Evolutionary conservation across 2,113 vertebrate species (phyloP).

Genomic region (Ptilonorhynchus violaceus): DNA sequence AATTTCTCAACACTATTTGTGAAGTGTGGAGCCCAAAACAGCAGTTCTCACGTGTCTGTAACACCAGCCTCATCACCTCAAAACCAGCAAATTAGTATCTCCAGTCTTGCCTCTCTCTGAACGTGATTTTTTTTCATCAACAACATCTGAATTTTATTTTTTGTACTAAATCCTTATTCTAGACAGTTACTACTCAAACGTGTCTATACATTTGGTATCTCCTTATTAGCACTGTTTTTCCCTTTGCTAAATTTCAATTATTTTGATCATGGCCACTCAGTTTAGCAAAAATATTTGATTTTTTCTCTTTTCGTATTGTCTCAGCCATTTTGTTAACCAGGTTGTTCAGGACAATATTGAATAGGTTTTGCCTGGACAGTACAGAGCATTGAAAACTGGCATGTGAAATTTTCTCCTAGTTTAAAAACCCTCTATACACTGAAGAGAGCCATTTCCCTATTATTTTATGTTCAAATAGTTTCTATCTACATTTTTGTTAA

Average conservation of each 20-base stretch:
- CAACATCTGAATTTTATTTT: neutral
- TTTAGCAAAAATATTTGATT: neutral
- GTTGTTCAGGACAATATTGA: neutral
- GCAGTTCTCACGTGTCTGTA: neutral
- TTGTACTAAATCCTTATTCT: neutral
- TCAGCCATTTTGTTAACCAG: neutral
- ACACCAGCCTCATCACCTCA: neutral
- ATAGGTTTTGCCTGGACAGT: neutral
- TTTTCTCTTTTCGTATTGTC: neutral
- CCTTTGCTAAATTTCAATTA: neutral
- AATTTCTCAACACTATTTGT: neutral
- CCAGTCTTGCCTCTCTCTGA: neutral
- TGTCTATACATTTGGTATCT: neutral
- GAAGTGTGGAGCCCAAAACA: neutral
- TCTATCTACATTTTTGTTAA: neutral
- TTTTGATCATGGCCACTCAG: neutral
- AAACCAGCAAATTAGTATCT: neutral
- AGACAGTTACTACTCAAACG: neutral
- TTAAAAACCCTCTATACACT: neutral
- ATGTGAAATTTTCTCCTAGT: neutral
- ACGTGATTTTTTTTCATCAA: neutral
- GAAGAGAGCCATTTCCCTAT: neutral
- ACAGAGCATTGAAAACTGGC: neutral
- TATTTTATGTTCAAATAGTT: neutral
- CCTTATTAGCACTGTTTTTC: neutral